Evolutionary conservation across 2,888 invertebrate genomes (phyloP).

Genomic region (Megastigmus dorsalis): DNA sequence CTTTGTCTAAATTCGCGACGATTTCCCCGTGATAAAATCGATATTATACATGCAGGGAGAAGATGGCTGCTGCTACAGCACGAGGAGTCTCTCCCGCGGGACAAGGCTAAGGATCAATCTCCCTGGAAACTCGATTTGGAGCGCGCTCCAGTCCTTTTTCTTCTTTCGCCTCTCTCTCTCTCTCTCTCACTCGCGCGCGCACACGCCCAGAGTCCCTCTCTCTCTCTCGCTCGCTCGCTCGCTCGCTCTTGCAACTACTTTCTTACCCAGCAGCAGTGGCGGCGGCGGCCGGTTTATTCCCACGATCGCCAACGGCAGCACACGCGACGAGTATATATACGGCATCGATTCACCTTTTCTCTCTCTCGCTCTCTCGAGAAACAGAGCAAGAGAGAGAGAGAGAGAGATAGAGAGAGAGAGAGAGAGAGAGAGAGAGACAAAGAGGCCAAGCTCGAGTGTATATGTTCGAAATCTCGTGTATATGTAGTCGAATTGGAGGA

Average conservation of each 20-base stretch:
- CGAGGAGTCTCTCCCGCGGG: conserved; percentile 26
- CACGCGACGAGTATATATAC: conserved; percentile 43
- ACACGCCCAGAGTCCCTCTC: too few relatives aligned
- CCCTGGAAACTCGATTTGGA: conserved; percentile 34
- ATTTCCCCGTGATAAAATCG: too few relatives aligned
- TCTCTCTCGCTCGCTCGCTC: conserved; percentile 1
- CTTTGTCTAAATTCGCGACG: too few relatives aligned
- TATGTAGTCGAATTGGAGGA: too few relatives aligned
- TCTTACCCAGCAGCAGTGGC: conserved; percentile 22
- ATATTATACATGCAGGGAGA: too few relatives aligned
- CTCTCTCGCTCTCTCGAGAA: neutral
- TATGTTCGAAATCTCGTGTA: too few relatives aligned
- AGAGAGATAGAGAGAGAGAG: conserved; percentile 26
- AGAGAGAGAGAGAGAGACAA: conserved; percentile 15
- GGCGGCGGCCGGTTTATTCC: conserved; percentile 50
- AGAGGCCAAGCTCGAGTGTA: too few relatives aligned
- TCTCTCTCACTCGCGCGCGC: conserved; percentile 21
- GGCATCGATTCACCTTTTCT: neutral
- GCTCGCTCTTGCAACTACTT: neutral
- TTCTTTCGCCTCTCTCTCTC: conserved; percentile 9
- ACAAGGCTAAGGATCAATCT: conserved; percentile 37
- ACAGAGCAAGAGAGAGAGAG: too few relatives aligned
- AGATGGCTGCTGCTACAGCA: too few relatives aligned
- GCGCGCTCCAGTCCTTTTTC: conserved; percentile 23
- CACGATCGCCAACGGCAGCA: conserved; percentile 51